These are phyloP conservation scores for Aegotheles bennettii DNA, from an alignment of 2,113 vertebrate species.

Conservation along the genomic window DNA sequence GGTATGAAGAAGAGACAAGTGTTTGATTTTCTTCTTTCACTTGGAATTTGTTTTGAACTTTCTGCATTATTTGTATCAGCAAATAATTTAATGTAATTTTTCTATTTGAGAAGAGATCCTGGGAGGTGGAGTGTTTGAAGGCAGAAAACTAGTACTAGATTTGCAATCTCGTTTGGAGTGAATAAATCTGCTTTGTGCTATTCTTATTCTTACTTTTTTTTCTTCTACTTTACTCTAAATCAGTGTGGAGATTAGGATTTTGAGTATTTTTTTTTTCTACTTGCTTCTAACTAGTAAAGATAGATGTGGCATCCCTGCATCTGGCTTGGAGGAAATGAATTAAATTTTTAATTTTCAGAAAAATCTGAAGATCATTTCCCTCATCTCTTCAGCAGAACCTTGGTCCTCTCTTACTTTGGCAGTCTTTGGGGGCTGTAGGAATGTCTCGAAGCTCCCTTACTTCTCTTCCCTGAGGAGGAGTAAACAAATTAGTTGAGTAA, in stretches of 20 bases:
- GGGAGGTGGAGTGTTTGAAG: background rate
- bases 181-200: background rate
- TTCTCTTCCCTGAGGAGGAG: background rate
- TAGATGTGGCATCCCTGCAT: background rate
- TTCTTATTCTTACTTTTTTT: background rate
- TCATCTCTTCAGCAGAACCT: background rate
- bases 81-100: background rate
- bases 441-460: background rate
- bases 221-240: background rate
- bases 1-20: background rate
- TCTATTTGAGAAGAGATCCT: background rate
- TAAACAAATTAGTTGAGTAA: background rate
- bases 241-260: background rate
- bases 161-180: background rate
- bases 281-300: background rate
- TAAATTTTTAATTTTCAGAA: background rate
- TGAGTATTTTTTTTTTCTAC: background rate
- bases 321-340: background rate
- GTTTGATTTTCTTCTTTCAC: background rate
- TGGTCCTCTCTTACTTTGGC: background rate
- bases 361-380: background rate
- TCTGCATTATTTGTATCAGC: background rate
- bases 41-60: background rate
- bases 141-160: background rate
- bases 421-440: background rate